phyloP scores from a whole-genome alignment of 1,140 invertebrate genomes.

The Drosophila lowei region DNA sequence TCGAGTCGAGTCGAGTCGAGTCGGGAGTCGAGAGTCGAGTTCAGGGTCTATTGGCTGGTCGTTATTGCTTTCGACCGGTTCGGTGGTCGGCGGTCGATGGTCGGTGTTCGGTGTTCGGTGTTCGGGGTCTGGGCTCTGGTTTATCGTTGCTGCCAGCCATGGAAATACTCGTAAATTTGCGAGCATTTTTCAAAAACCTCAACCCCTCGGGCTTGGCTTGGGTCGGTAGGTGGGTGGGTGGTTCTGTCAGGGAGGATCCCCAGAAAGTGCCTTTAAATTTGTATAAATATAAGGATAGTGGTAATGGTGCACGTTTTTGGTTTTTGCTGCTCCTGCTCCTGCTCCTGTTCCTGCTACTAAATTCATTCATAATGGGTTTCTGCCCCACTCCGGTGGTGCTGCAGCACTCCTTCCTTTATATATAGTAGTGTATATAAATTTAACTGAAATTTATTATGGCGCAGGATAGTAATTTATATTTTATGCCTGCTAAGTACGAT shows the following conservation, averaged over 20 bases:
- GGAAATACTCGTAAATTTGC: slow-evolving; percentile 77
- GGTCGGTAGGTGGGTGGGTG: neutral
- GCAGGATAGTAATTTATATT: slow-evolving; percentile 80
- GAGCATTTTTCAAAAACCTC: slow-evolving; percentile 47
- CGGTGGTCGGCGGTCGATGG: no score
- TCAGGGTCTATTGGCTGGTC: slow-evolving; percentile 7
- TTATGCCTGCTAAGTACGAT: slow-evolving; percentile 77
- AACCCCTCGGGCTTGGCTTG: slow-evolving; percentile 13
- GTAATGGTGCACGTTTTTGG: slow-evolving; percentile 58
- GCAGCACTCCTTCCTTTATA: neutral
- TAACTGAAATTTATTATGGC: slow-evolving; percentile 81
- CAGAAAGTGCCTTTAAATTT: slow-evolving; percentile 47
- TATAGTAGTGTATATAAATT: slow-evolving; percentile 69
- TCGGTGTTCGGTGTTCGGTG: neutral
- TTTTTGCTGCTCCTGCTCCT: slow-evolving; percentile 48
- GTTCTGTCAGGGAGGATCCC: slow-evolving; percentile 5
- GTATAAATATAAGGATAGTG: slow-evolving; percentile 37
- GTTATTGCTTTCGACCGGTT: no score
- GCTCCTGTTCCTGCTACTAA: slow-evolving; percentile 58
- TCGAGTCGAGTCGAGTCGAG: slow-evolving; percentile 24
- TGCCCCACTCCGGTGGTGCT: slow-evolving; percentile 28
- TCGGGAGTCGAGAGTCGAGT: slow-evolving; percentile 1
- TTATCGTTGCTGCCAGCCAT: slow-evolving; percentile 75
- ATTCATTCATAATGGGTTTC: slow-evolving; percentile 82
- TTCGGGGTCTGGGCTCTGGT: slow-evolving; percentile 51